Evolutionary conservation across 2,113 vertebrate genomes (phyloP).

Genomic region (Hemibagrus wyckioides): DNA sequence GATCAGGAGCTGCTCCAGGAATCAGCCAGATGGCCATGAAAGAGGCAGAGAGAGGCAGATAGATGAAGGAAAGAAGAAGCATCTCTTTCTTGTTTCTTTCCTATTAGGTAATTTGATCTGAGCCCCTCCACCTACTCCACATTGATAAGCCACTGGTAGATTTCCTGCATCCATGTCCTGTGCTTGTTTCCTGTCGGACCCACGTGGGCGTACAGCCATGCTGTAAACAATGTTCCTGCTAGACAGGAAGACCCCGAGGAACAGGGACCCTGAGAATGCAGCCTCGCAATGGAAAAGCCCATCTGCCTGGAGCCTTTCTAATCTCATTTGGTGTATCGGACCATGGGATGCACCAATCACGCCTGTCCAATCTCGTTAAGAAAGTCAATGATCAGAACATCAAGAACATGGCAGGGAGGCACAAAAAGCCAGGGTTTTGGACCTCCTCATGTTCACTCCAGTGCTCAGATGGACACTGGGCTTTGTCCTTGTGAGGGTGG

Average conservation of each 20-base stretch:
- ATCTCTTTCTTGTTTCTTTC: conserved; percentile 68
- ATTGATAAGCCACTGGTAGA: conserved; percentile 51
- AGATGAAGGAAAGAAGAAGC: conserved; percentile 49
- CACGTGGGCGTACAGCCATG: conserved; percentile 47
- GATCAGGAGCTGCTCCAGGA: conserved; percentile 62
- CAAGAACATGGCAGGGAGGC: conserved; percentile 45
- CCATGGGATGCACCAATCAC: conserved; percentile 66
- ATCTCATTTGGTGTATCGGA: conserved; percentile 71
- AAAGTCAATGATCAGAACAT: conserved; percentile 65
- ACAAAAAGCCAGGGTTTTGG: conserved; percentile 14
- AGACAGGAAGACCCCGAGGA: conserved; percentile 60
- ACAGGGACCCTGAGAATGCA: conserved; percentile 44
- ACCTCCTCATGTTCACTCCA: conserved; percentile 30
- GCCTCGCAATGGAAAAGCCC: conserved; percentile 60
- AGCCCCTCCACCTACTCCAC: conserved; percentile 66
- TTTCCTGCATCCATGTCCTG: conserved; percentile 57
- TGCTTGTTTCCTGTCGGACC: conserved; percentile 60
- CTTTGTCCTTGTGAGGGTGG: conserved; percentile 9
- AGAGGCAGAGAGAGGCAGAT: conserved; percentile 60
- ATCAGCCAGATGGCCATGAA: conserved; percentile 69
- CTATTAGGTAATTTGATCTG: conserved; percentile 74
- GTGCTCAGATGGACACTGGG: background rate
- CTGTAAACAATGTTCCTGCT: conserved; percentile 34
- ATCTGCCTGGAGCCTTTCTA: conserved; percentile 71
- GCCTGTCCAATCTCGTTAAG: conserved; percentile 63